Evolutionary conservation across 2,888 invertebrate species (phyloP).

Genomic region (Torymus texanus): DNA sequence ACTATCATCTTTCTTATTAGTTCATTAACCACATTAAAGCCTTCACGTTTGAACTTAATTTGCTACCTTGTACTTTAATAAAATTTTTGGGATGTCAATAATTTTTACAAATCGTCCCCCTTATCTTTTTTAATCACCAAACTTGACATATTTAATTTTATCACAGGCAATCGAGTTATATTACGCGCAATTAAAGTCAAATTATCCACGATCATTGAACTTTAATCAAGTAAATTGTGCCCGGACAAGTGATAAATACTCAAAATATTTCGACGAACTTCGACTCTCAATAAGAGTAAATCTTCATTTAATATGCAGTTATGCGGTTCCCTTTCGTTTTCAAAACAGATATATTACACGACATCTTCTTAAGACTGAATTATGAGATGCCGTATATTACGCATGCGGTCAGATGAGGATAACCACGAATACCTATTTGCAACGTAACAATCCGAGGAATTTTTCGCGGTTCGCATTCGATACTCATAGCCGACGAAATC

Average conservation of each 20-base stretch:
- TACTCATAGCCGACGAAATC: constrained; percentile 10
- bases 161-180: not conserved
- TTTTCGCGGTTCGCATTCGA: constrained; percentile 2
- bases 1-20: not conserved
- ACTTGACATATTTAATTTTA: constrained; percentile 4
- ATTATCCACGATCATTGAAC: constrained; percentile 12
- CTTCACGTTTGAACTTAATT: no score
- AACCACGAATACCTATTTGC: not conserved
- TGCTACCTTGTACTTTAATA: no score
- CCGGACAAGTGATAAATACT: not conserved
- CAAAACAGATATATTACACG: constrained; percentile 14
- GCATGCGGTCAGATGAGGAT: not conserved
- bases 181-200: constrained; percentile 5
- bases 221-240: constrained; percentile 19
- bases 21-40: not conserved
- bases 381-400: not conserved
- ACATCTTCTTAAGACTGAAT: constrained; percentile 25
- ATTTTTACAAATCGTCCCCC: no score
- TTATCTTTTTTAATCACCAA: not conserved
- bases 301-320: not conserved
- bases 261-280: constrained; percentile 18
- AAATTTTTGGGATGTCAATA: no score
- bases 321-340: not conserved
- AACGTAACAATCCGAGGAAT: not conserved
- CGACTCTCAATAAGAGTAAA: constrained; percentile 22